phyloP scores from a whole-genome alignment of 2,113 vertebrate species.

The Tor tambroides region DNA sequence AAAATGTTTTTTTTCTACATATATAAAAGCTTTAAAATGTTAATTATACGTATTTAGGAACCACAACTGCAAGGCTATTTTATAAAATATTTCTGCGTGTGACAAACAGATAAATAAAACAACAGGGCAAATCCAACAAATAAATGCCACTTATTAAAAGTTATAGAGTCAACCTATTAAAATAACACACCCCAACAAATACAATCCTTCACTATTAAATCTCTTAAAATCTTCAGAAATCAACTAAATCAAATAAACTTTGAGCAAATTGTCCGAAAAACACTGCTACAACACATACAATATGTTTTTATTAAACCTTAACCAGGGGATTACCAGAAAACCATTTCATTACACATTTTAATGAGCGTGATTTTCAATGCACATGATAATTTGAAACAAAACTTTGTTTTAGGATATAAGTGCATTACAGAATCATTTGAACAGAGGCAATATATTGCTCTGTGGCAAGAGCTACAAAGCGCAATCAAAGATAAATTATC shows the following conservation, averaged over 20 bases:
- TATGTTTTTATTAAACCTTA: conserved; percentile 60
- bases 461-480: conserved; percentile 56
- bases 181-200: conserved; percentile 25
- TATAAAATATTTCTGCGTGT: not conserved
- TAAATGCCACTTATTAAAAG: conserved; percentile 5
- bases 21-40: not conserved
- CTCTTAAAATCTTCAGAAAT: conserved; percentile 55
- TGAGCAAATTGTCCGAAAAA: conserved; percentile 49
- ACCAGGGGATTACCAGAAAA: conserved; percentile 52
- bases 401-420: conserved; percentile 52
- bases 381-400: conserved; percentile 50
- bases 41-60: not conserved
- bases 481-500: conserved; percentile 62
- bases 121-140: not conserved
- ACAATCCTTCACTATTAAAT: conserved; percentile 36
- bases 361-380: conserved; percentile 57
- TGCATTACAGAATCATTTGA: conserved; percentile 52
- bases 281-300: conserved; percentile 34
- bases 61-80: not conserved
- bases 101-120: not conserved
- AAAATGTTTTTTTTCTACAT: not conserved
- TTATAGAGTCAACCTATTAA: conserved; percentile 24
- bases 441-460: conserved; percentile 58
- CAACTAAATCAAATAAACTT: conserved; percentile 57
- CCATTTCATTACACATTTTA: conserved; percentile 59